Base-by-base conservation (phyloP, 2,113 vertebrate genomes). In the Ancistrus triradiatus region DNA sequence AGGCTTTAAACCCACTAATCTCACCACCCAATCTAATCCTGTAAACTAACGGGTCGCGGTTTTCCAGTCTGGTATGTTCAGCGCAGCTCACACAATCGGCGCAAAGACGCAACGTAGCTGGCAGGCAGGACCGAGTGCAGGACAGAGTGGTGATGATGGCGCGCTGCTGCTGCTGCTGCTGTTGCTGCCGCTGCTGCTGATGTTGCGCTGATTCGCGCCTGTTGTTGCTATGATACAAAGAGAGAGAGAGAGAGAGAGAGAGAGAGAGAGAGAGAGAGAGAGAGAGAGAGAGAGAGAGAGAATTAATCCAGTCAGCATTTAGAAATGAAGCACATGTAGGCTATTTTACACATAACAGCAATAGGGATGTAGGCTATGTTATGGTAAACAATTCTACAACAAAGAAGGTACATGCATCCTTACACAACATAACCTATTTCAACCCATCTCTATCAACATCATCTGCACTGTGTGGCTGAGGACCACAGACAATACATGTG, bases 141-240 rank as follows among this genome's bases (percentile, higher is more conserved):
- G 38, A 43, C 21, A n/a, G 37, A 43, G 55, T 1, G 44, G 42
- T 24, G 31, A 44, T 40, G 66, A 24, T 37, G 40, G 43, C 17
- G 58, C 37, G 58, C 33, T 47, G 68, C 63, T 72, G 65, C 31
- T 61, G 44, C 31, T 48, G 47, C 51, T 63, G 67, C 63, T 69
- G 67, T 69, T 69, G 67, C 67, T 69, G n/a, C n/a, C n/a, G n/a
- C n/a, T n/a, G 58, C 33, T 47, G 68, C 63, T 72, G 65, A 38
- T 61, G 44, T 37, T 48, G 47, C 44, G 67, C 43, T 17, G 52
- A 49, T 64, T 70, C 37, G 40, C 53, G 60, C 51, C 51, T 63
- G 67, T 69, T 69, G 67, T 69, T 69, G 67, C 67, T 69, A 69
- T 59, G 68, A 64, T 46, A 70, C 51, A 49, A 40, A 60, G 44